Conservation (phyloP, 2,888 invertebrate genomes). For the Bombyx huttoni region DNA sequence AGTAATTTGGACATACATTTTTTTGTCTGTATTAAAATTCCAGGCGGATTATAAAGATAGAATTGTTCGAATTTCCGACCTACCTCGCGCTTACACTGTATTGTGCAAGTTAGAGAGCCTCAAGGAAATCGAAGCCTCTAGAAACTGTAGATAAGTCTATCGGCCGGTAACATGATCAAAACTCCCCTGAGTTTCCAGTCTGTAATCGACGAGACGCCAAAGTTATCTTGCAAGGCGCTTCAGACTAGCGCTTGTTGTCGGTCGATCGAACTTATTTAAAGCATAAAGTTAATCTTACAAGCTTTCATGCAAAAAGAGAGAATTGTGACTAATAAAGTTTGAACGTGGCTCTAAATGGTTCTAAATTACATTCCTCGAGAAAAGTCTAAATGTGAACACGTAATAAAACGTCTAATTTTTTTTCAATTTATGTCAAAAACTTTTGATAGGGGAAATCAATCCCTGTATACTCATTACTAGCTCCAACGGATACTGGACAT, state of each 20-base stretch:
- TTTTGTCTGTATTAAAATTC: no score
- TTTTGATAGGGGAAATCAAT: background rate
- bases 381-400: no score
- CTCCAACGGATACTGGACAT: no score
- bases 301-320: background rate
- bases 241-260: constrained; percentile 7
- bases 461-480: constrained; percentile 1
- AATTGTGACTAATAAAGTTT: background rate
- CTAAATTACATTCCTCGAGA: no score
- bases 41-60: no score
- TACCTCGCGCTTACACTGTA: background rate
- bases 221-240: constrained; percentile 13
- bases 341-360: background rate
- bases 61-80: no score
- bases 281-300: background rate
- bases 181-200: constrained; percentile 21
- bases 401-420: no score
- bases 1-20: no score
- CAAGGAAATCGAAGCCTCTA: constrained; percentile 30
- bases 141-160: constrained; percentile 21
- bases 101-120: constrained; percentile 12
- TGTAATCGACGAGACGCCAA: constrained; percentile 32
- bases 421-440: background rate
- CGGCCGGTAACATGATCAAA: constrained; percentile 43
- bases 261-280: background rate